These are phyloP conservation scores for Paedocypris micromegethes DNA, from an alignment of 2,797 vertebrate genomes.

Conservation along the genomic window DNA sequence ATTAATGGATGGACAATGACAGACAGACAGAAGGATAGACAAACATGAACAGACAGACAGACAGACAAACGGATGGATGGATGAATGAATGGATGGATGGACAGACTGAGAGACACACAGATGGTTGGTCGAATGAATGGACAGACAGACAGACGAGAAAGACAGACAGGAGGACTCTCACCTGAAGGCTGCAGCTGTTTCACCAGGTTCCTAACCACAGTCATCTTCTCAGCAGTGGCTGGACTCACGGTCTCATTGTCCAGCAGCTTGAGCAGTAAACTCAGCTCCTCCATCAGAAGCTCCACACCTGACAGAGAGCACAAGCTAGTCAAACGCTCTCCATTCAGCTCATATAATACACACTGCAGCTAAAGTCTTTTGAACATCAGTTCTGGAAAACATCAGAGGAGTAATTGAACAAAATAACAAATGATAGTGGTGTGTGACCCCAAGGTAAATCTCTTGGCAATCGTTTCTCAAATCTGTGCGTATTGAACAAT, in stretches of 20 bases:
- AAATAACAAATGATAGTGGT: constrained; percentile 35
- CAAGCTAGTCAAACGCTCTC: background rate
- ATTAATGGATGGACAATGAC: too few relatives aligned
- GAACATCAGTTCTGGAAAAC: too few relatives aligned
- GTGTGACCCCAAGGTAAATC: constrained; percentile 46
- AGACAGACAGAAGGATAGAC: too few relatives aligned
- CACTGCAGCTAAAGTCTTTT: background rate
- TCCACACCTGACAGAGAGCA: constrained; percentile 71
- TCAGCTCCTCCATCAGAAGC: constrained; percentile 86
- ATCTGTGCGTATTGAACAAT: constrained; percentile 37
- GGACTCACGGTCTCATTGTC: constrained; percentile 89
- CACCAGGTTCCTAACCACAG: constrained; percentile 80
- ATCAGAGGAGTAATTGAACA: constrained; percentile 40
- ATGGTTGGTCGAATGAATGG: too few relatives aligned
- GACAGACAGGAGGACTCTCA: constrained; percentile 39
- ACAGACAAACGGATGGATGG: too few relatives aligned
- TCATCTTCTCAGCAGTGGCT: constrained; percentile 86
- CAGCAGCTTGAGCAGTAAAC: constrained; percentile 83
- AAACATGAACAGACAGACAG: too few relatives aligned
- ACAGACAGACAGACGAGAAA: too few relatives aligned
- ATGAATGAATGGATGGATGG: too few relatives aligned
- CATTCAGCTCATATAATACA: background rate
- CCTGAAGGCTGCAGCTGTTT: constrained; percentile 81
- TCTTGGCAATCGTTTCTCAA: constrained; percentile 35
- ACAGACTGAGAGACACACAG: too few relatives aligned